Conservation (phyloP, 2,797 vertebrate species). For the Lepus townsendii region DNA sequence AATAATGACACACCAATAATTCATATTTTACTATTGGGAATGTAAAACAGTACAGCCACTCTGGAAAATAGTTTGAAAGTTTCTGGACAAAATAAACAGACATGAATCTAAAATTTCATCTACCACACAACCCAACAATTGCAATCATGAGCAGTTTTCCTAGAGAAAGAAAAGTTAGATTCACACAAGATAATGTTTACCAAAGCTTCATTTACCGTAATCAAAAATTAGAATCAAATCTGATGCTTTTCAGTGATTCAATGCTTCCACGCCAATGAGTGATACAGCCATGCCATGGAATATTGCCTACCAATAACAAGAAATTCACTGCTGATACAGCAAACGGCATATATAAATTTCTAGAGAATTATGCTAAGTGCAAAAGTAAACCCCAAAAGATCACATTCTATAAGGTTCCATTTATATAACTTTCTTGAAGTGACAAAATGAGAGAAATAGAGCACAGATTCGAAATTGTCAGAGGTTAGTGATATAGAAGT, state of each 20-base stretch:
- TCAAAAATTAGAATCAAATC: neutral
- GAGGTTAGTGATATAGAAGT: neutral
- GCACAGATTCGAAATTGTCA: neutral
- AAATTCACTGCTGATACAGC: neutral
- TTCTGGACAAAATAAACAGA: neutral
- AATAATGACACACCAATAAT: neutral
- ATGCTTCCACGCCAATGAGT: neutral
- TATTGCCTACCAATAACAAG: neutral
- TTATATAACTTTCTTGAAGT: neutral
- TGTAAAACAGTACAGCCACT: neutral
- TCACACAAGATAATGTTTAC: neutral
- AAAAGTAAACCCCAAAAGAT: neutral
- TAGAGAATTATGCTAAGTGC: neutral
- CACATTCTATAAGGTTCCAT: neutral
- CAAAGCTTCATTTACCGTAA: neutral
- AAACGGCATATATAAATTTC: neutral
- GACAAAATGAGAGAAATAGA: conserved; percentile 6
- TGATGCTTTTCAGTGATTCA: neutral
- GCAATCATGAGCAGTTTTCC: neutral
- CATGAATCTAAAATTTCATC: neutral
- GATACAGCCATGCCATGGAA: neutral
- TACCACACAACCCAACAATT: neutral
- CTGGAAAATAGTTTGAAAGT: neutral
- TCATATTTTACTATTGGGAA: neutral
- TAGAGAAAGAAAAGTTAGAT: neutral